Conservation (phyloP, 2,797 vertebrate species). For the Eospalax fontanierii region DNA sequence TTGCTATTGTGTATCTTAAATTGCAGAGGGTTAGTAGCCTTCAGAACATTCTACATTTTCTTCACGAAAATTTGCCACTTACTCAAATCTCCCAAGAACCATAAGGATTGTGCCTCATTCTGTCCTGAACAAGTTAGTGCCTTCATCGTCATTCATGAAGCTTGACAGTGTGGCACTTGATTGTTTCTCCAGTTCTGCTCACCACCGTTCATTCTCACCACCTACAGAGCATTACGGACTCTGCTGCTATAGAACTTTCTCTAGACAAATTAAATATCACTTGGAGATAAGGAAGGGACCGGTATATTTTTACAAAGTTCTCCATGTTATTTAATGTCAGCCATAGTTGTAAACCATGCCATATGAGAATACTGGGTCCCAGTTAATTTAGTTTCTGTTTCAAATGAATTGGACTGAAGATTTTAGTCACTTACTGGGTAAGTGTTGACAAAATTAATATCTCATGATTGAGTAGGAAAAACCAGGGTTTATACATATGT, state of each 20-base stretch:
- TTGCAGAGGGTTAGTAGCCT: not conserved
- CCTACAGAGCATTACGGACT: not conserved
- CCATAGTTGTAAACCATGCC: not conserved
- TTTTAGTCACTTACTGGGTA: not conserved
- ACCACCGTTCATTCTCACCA: not conserved
- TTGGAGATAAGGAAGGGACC: not conserved
- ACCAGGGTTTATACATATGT: not conserved
- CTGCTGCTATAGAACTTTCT: not conserved
- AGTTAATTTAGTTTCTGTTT: not conserved
- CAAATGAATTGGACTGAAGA: conserved; percentile 40
- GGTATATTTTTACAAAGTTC: not conserved
- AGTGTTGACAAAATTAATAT: not conserved
- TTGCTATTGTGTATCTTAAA: not conserved
- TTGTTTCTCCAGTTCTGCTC: not conserved
- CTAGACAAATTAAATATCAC: not conserved
- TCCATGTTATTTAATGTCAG: not conserved
- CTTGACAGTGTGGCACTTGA: too few relatives aligned
- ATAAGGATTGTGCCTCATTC: not conserved
- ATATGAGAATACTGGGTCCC: not conserved
- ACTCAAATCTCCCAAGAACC: not conserved
- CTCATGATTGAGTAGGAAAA: conserved; percentile 8
- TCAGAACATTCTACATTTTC: not conserved
- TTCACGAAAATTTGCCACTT: not conserved
- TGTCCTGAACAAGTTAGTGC: not conserved
- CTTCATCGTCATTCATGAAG: not conserved